Base-by-base conservation (phyloP, 2,888 invertebrate genomes). In the Zaprionus bogoriensis region DNA sequence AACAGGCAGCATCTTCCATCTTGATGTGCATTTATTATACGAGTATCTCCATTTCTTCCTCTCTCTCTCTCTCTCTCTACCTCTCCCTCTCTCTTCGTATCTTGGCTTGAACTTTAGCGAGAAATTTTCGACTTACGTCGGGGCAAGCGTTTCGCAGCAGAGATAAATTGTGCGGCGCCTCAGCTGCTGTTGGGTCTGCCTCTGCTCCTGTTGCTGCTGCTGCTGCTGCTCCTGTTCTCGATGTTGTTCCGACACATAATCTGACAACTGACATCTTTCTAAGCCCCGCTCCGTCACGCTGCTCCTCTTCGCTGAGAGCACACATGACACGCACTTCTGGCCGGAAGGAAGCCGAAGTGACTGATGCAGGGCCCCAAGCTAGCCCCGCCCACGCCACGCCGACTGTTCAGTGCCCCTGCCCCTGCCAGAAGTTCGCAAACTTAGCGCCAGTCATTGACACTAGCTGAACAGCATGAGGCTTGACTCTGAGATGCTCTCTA, bases 241-340 rank as follows among this genome's bases (percentile, higher is more conserved):
- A 55, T 58, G 47, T 55, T 65, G 60, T 70, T 58, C 71, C 57
- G 72, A 80, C 78, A 80, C 48, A 78, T 85, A 81, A 81, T 81
- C 80, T 85, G 80, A 81, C 80, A 81, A 63, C 80, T 82, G 80
- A 81, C 83, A 69, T 72, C 74, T 74, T 72, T 59, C 83, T 72
- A 57, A 57, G 46, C 42, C 44, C 30, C 23, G 52, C 58, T 45
- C 41, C 19, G 3, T 23, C 4, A 20, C 52, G 23, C 14, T 52
- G 2, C 28, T 46, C 7, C 28, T 19, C 25, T 51, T 50, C 28
- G 25, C 20, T 22, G 44, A 22, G 47, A 39, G 47, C 9, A 36
- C 53, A 63, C 74, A 80, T 77, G 80, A 74, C 74, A 83, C 83
- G 83, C 77, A 79, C 77, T 77, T 80, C 63, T 63, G 70, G 67